Percentiles rank a stretch among this genome's conserved stretches.
phyloP scores from a whole-genome alignment of 2,113 vertebrate genomes.

The Grammomys dolichurus region DNA sequence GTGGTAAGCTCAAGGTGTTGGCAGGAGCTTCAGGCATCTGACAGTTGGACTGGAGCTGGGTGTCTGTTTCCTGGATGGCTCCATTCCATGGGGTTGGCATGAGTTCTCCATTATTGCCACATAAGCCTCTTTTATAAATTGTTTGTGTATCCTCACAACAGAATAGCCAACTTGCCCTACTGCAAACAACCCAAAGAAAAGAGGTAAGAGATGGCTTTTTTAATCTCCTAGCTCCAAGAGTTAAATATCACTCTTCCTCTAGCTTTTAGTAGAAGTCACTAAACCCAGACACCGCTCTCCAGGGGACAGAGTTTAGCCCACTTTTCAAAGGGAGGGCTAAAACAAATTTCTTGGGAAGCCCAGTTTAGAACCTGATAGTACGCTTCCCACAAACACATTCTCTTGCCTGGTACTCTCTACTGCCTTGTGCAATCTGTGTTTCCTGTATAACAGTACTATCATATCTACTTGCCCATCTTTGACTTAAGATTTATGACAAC shows the following conservation, averaged over 20 bases:
- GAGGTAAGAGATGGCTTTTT: not conserved
- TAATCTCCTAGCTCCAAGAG: not conserved
- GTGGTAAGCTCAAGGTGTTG: not conserved
- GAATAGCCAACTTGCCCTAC: not conserved
- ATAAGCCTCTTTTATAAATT: not conserved
- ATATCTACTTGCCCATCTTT: not conserved
- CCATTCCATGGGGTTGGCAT: not conserved
- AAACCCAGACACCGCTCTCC: not conserved
- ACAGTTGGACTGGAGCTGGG: slow-evolving; percentile 28
- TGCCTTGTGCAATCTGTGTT: slow-evolving; percentile 28
- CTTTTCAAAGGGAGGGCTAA: not conserved
- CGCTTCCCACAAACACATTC: not conserved
- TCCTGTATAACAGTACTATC: not conserved
- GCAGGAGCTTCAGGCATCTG: not conserved
- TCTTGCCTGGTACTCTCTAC: not conserved
- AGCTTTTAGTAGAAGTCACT: not conserved
- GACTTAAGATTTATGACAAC: not conserved
- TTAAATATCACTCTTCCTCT: not conserved
- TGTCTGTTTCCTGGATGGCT: not conserved
- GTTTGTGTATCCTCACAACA: not conserved
- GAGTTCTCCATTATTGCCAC: not conserved
- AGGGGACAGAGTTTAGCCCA: not conserved
- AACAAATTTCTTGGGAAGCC: not conserved
- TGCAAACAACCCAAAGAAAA: not conserved
- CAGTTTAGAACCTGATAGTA: not conserved